Evolutionary conservation across 2,888 invertebrate genomes (phyloP).

Genomic region (Callimorpha dominula): DNA sequence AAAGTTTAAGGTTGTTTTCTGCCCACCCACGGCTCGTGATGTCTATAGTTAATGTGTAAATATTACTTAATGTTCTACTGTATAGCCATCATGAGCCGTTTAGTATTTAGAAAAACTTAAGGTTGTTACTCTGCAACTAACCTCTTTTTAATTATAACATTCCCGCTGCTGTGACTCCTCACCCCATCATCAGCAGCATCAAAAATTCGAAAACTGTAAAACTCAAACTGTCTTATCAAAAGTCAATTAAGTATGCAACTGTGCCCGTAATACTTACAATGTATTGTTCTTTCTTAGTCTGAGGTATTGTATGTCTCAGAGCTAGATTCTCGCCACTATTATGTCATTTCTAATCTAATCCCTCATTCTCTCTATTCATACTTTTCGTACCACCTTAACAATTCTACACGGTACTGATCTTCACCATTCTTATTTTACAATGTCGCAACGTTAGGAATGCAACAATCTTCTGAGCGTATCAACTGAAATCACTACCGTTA

Average conservation of each 20-base stretch:
- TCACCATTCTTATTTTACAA: neutral
- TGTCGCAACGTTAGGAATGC: slow-evolving; percentile 1
- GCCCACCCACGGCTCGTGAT: too few species aligned
- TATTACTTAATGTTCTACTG: neutral
- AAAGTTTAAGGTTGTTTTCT: too few species aligned
- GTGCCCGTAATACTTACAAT: neutral
- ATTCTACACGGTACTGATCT: neutral
- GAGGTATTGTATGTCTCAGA: neutral
- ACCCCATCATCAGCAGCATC: neutral
- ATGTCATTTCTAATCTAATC: neutral
- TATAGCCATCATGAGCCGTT: neutral
- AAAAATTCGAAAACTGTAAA: neutral
- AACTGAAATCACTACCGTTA: neutral
- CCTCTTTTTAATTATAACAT: neutral
- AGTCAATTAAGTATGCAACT: neutral
- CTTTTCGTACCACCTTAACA: neutral
- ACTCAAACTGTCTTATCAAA: neutral
- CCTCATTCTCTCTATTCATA: neutral
- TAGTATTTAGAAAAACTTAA: too few species aligned
- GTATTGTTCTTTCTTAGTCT: too few species aligned
- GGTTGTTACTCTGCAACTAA: neutral
- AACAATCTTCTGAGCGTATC: neutral
- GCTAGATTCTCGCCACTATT: neutral
- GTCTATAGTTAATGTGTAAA: neutral
- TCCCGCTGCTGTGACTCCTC: neutral